These are phyloP conservation scores for Zootoca vivipara DNA, from an alignment of 2,113 vertebrate species.

Conservation along the genomic window DNA sequence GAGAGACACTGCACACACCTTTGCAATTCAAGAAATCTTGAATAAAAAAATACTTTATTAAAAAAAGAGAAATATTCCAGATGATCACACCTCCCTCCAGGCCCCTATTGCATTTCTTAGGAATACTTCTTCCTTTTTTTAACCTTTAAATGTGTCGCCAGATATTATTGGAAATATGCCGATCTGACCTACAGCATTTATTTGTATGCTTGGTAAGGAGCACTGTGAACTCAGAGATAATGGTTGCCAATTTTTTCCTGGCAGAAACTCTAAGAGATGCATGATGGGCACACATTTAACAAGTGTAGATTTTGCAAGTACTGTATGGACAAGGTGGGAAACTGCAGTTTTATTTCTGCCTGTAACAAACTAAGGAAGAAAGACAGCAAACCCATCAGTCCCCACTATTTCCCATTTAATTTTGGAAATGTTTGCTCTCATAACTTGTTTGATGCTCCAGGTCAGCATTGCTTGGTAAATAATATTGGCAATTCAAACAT, in stretches of 20 bases:
- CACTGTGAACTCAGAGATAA: background rate
- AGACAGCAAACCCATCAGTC: background rate
- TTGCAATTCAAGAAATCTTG: too few relatives aligned
- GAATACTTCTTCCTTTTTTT: background rate
- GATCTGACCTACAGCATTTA: background rate
- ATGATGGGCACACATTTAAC: background rate
- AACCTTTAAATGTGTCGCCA: background rate
- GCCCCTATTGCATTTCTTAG: background rate
- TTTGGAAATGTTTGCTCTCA: background rate
- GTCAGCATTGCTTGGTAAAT: background rate
- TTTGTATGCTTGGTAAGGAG: background rate
- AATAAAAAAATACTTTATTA: too few relatives aligned
- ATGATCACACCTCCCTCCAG: background rate
- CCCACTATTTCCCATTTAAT: background rate
- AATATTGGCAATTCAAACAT: fast-evolving
- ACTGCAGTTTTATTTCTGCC: background rate
- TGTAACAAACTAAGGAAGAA: background rate
- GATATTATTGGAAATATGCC: background rate
- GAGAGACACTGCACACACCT: too few relatives aligned
- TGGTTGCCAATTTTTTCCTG: background rate
- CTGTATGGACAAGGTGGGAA: background rate
- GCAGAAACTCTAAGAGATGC: background rate
- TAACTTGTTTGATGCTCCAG: fast-evolving
- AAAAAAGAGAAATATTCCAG: too few relatives aligned
- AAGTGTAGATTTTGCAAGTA: background rate